Base-by-base conservation (phyloP, 2,888 invertebrate species). In the Tetropium fuscum region DNA sequence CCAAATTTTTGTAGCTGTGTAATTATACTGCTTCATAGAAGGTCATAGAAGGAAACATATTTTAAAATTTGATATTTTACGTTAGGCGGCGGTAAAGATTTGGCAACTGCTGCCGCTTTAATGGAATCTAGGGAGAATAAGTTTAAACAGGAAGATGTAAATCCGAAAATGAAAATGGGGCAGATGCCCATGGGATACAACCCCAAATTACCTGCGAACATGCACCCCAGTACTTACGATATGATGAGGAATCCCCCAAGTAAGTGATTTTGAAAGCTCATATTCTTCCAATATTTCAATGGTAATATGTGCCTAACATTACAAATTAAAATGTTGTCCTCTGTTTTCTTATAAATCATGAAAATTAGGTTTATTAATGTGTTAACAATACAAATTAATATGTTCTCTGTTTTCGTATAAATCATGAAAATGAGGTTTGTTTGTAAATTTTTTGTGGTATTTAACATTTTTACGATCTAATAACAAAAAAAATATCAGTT, bases 51-150 rank as follows among this genome's bases (percentile, higher is more conserved):
- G 8, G 4, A 10, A 4, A 27, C 27, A 27, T 27, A 2, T 27
- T n/a, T 27, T 2, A 27, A 27, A 27, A 7, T 27, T 34, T 34
- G 44, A 38, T 54, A 55, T 54, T 65, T 49, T 62, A 58, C 56
- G 58, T 63, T 75, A 91, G 94, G 94, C 70, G 94, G 94, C 8
- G 94, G 94, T 10, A 94, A 93, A 78, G 92, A 93, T 74, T 83
- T 95, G 76, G 92, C 92, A 2, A 90, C 94, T n/a, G 91, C 92
- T 0, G 90, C 90, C 0, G 87, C 86, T 11, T 84, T 90, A 74
- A 86, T 84, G 19, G 78, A 78, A 41, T 69, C 73, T 4, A 65
- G 75, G 30, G 76, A 76, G 16, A 69, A 70, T 19, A 77, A 80
- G 68, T 34, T 76, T 48, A 88, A 88, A 68, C 82, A 83, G 64